phyloP scores from a whole-genome alignment of 1,140 invertebrate species.

The Trichonephila clavata region DNA sequence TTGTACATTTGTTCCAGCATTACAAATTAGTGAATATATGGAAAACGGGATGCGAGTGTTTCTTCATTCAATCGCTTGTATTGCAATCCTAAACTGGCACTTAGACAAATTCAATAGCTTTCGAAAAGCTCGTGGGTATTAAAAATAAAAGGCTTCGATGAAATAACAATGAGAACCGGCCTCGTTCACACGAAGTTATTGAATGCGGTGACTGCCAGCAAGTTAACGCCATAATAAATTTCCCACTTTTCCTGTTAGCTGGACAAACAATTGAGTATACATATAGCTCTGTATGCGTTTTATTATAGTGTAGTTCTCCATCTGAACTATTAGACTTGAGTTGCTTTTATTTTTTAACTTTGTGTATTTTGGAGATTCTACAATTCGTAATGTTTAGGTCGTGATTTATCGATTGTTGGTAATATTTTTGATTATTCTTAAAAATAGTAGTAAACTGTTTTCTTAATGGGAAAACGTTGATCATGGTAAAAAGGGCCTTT shows the following conservation, averaged over 20 bases:
- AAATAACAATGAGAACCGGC: conserved; percentile 1
- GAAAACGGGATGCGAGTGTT: no score
- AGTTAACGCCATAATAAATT: conserved; percentile 19
- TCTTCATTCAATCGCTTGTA: no score
- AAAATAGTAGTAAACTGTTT: no score
- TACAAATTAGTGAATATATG: no score
- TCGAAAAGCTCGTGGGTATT: not conserved
- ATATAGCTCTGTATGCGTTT: not conserved
- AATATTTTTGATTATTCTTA: no score
- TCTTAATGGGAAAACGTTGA: no score
- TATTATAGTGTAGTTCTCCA: not conserved
- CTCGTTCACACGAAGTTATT: not conserved
- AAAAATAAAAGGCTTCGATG: not conserved
- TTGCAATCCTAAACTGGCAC: not conserved
- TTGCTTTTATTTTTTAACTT: not conserved
- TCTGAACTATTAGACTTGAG: no score
- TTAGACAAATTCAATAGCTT: not conserved
- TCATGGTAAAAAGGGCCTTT: no score
- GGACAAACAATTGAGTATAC: not conserved
- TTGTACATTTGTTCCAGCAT: no score
- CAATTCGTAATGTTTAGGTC: no score
- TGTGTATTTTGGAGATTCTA: not conserved
- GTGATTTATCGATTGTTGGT: no score
- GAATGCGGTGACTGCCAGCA: not conserved
- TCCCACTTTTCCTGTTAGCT: not conserved